These are phyloP conservation scores for Triplophysa rosa DNA, from an alignment of 2,113 vertebrate genomes.

Conservation along the genomic window DNA sequence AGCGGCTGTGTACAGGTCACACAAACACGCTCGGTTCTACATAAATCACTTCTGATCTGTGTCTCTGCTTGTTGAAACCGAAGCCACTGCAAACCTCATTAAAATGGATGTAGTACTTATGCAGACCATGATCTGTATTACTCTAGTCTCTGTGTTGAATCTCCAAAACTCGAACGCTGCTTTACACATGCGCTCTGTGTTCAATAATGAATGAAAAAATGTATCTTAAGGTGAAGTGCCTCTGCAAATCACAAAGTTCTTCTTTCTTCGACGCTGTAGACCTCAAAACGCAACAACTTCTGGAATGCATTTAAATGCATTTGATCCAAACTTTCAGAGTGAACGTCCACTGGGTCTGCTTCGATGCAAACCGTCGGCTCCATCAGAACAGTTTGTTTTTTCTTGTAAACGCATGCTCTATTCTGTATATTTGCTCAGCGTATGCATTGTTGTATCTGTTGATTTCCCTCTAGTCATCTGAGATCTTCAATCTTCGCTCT, in stretches of 20 bases:
- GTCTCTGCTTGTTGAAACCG: not conserved
- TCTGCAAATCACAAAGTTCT: constrained; percentile 2
- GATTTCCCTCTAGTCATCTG: constrained; percentile 36
- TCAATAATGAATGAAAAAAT: constrained; percentile 18
- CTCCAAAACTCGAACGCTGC: not conserved
- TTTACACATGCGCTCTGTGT: not conserved
- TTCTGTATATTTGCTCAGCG: constrained; percentile 17
- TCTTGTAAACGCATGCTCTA: not conserved
- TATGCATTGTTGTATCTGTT: constrained; percentile 23
- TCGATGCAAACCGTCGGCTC: constrained; percentile 2
- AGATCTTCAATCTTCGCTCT: constrained; percentile 39
- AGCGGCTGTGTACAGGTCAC: too few relatives aligned
- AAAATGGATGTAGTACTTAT: not conserved
- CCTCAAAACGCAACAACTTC: not conserved
- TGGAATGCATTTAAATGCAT: constrained; percentile 11
- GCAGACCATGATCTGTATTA: not conserved
- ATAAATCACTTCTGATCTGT: not conserved
- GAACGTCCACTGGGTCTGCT: not conserved
- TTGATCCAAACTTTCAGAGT: constrained; percentile 14
- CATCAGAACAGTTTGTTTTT: not conserved
- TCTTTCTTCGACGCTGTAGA: not conserved
- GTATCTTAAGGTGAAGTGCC: not conserved
- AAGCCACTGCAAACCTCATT: not conserved
- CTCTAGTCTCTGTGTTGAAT: not conserved
- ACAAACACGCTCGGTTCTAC: too few relatives aligned